phyloP scores from a whole-genome alignment of 2,113 vertebrate species.

The Scortum barcoo region DNA sequence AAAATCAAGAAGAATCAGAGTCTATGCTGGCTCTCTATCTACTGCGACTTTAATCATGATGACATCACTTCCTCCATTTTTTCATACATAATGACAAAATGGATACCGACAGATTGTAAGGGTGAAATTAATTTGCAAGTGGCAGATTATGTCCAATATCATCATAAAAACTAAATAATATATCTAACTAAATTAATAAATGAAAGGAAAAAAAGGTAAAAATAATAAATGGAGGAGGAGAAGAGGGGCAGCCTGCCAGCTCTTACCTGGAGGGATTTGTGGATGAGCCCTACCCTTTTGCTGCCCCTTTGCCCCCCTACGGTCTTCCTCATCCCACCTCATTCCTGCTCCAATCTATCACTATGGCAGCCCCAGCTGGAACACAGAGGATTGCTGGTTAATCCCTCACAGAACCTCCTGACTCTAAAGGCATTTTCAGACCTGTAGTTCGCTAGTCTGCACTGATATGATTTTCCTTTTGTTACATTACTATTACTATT shows the following conservation, averaged over 20 bases:
- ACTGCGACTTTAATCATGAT: neutral
- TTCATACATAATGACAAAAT: too few species aligned
- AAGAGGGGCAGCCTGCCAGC: neutral
- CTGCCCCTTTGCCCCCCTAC: neutral
- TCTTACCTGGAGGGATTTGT: slow-evolving; percentile 9
- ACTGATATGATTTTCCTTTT: too few species aligned
- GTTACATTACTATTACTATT: neutral
- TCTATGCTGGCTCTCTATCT: neutral
- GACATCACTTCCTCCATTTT: too few species aligned
- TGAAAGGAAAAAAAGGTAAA: neutral
- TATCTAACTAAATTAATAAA: neutral
- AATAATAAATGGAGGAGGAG: neutral
- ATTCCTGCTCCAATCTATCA: slow-evolving; percentile 38
- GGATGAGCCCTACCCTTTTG: slow-evolving; percentile 5
- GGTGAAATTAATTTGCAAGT: too few species aligned
- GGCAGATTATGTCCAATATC: too few species aligned
- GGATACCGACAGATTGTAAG: too few species aligned
- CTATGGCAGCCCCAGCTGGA: slow-evolving; percentile 14
- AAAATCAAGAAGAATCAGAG: neutral
- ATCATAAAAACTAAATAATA: neutral
- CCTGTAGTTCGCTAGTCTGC: neutral
- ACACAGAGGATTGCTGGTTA: neutral
- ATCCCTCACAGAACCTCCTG: neutral
- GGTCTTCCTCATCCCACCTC: slow-evolving; percentile 13
- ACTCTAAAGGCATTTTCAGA: slow-evolving; percentile 1